Percentiles rank a stretch among this genome's conserved stretches.
phyloP scores from a whole-genome alignment of 2,113 vertebrate genomes.

The Cyprinodon brontotheroides region DNA sequence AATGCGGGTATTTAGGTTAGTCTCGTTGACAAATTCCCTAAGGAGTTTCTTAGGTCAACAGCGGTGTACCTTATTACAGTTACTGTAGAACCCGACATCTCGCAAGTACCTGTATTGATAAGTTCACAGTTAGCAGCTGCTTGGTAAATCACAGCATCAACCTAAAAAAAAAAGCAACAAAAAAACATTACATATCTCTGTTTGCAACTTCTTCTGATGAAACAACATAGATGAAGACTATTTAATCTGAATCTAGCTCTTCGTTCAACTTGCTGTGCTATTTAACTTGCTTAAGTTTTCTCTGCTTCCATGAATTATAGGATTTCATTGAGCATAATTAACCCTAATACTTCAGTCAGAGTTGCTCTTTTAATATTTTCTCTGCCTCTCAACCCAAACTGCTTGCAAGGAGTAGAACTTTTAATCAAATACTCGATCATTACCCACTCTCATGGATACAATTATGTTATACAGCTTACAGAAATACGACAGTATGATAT shows the following conservation, averaged over 20 bases:
- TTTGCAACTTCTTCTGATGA: slow-evolving; percentile 6
- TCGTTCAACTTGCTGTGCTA: slow-evolving; percentile 45
- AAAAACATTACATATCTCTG: too few relatives aligned
- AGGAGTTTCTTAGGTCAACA: slow-evolving; percentile 64
- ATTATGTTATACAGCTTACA: slow-evolving; percentile 68
- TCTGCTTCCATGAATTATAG: slow-evolving; percentile 61
- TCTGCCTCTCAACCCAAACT: slow-evolving; percentile 70
- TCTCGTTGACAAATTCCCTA: slow-evolving; percentile 58
- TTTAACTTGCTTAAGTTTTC: slow-evolving; percentile 62
- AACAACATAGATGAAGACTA: slow-evolving; percentile 48
- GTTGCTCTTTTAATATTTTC: slow-evolving; percentile 69
- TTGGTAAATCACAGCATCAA: slow-evolving; percentile 61
- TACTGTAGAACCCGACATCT: slow-evolving; percentile 58
- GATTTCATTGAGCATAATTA: slow-evolving; percentile 69
- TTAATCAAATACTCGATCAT: slow-evolving; percentile 70
- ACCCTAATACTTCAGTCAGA: slow-evolving; percentile 59
- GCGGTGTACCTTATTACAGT: slow-evolving; percentile 50
- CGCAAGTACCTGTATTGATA: slow-evolving; percentile 70
- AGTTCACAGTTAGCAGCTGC: slow-evolving; percentile 52
- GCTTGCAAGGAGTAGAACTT: slow-evolving; percentile 57
- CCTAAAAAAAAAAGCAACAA: slow-evolving; percentile 36
- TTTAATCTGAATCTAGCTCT: slow-evolving; percentile 57
- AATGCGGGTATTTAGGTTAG: slow-evolving; percentile 61
- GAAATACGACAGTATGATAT: slow-evolving; percentile 51
- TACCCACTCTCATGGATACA: slow-evolving; percentile 69